A percentile compares a stretch with the other conserved stretches of the same genome.
phyloP scores from a whole-genome alignment of 1,140 invertebrate genomes.

The Latrodectus geometricus region DNA sequence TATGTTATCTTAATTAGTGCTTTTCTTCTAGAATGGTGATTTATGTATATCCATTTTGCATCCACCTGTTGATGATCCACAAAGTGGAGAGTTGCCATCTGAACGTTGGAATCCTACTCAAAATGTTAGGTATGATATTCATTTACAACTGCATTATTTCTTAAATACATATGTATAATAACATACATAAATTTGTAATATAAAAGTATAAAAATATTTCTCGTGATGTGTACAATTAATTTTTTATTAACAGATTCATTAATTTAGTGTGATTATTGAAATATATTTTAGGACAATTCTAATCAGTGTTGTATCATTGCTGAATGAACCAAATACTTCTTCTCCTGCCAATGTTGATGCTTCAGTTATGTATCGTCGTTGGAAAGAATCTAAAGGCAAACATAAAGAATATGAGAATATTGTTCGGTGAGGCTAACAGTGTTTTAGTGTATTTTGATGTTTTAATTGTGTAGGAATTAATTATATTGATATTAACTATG shows the following conservation, averaged over 20 bases:
- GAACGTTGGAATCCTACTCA: constrained; percentile 99
- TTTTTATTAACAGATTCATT: too few species aligned
- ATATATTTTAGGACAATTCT: constrained; percentile 85
- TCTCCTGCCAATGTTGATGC: constrained; percentile 99
- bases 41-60: constrained; percentile 99
- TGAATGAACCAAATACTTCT: constrained; percentile 99
- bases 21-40: constrained; percentile 88
- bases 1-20: too few species aligned
- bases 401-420: constrained; percentile 99
- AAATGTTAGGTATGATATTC: constrained; percentile 82
- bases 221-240: too few species aligned
- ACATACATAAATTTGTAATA: too few species aligned
- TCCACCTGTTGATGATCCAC: constrained; percentile 98
- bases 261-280: too few species aligned
- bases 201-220: too few species aligned
- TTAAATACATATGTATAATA: neutral
- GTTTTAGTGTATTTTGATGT: neutral
- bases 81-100: constrained; percentile 97
- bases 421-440: constrained; percentile 77
- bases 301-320: constrained; percentile 97
- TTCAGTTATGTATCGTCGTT: constrained; percentile 98
- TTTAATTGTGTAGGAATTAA: neutral
- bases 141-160: neutral
- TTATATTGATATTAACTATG: too few species aligned
- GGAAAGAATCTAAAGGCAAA: constrained; percentile 97